Evolutionary conservation across 1,140 invertebrate genomes (phyloP).

Genomic region (Vanessa tameamea): DNA sequence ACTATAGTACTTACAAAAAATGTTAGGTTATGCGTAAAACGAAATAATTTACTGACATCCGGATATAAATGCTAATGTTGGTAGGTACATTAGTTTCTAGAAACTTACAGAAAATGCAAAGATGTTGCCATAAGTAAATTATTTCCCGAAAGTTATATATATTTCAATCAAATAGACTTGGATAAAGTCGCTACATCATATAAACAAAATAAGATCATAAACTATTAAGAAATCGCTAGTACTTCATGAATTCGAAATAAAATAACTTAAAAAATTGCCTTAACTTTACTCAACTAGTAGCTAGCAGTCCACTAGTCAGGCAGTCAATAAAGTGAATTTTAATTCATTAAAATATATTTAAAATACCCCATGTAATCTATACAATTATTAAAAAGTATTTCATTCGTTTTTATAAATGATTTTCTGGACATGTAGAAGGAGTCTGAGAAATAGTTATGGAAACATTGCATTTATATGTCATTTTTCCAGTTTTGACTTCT

Average conservation of each 20-base stretch:
- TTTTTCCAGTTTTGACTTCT: conserved; percentile 21
- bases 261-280: no score
- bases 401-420: neutral
- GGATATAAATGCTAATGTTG: conserved; percentile 46
- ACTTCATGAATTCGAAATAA: no score
- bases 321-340: neutral
- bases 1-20: no score
- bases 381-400: neutral
- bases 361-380: neutral
- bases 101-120: conserved; percentile 57
- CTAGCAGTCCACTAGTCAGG: neutral
- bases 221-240: no score
- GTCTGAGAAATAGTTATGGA: neutral
- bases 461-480: conserved; percentile 1
- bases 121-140: conserved; percentile 47
- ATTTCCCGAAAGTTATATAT: neutral
- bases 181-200: no score
- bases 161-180: neutral
- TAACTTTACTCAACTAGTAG: no score
- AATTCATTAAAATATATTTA: neutral
- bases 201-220: no score
- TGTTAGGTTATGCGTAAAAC: conserved; percentile 34
- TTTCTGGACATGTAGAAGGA: neutral
- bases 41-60: conserved; percentile 48
- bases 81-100: conserved; percentile 54